A percentile compares a stretch with the other conserved stretches of the same genome.
These are phyloP conservation scores for Nesospiza acunhae DNA, from an alignment of 2,113 vertebrate species.

Conservation along the genomic window DNA sequence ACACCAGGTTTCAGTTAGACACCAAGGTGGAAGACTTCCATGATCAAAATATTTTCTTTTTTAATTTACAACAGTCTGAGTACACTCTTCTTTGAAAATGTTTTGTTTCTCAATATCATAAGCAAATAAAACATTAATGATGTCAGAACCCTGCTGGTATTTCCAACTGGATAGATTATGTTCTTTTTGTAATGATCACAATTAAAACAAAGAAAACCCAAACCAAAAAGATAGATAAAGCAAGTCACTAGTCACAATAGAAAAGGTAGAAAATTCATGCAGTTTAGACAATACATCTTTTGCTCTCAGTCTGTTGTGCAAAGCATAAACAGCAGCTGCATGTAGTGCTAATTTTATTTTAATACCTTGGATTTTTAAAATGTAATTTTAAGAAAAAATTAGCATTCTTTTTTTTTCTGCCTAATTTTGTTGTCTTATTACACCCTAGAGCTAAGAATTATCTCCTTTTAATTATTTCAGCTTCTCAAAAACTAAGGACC, in stretches of 20 bases:
- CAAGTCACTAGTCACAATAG: neutral
- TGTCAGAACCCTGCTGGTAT: neutral
- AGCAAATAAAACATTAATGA: neutral
- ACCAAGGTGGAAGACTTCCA: neutral
- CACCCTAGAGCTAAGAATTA: neutral
- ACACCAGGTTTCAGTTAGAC: neutral
- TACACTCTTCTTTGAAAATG: neutral
- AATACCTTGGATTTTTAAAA: neutral
- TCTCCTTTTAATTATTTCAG: neutral
- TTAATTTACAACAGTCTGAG: neutral
- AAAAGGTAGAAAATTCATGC: neutral
- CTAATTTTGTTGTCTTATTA: neutral
- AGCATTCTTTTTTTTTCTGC: rapidly evolving
- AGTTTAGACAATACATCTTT: neutral
- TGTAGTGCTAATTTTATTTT: neutral
- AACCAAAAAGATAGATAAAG: neutral
- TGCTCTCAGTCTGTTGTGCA: neutral
- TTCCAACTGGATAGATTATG: neutral
- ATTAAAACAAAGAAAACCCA: neutral
- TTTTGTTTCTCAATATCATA: neutral
- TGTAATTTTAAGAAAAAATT: neutral
- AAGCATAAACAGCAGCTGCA: neutral
- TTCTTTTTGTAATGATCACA: neutral
- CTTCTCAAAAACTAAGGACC: neutral
- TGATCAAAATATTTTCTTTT: neutral